These are phyloP conservation scores for Ophiothrix spiculata DNA, from an alignment of 35 echinoderm and acorn worm species.

Conservation along the genomic window DNA sequence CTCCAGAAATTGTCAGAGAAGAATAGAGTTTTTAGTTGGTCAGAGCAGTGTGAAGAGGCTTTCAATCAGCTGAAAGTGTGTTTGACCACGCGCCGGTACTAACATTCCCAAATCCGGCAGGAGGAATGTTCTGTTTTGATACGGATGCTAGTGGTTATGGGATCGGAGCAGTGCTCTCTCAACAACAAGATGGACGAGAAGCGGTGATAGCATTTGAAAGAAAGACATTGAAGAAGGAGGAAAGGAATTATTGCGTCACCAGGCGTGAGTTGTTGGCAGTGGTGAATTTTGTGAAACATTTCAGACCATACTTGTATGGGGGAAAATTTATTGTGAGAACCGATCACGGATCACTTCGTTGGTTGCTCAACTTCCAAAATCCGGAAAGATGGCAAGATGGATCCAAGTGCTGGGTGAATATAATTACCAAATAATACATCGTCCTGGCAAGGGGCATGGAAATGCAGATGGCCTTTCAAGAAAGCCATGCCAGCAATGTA, in stretches of 20 bases:
- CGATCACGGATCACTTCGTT: constrained; percentile 25
- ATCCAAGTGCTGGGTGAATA: constrained; percentile 31
- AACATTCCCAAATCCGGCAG: constrained; percentile 11
- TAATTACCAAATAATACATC: constrained; percentile 8
- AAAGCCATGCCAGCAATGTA: constrained; percentile 30
- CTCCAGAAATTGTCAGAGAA: constrained; percentile 5
- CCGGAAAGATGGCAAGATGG: constrained; percentile 40
- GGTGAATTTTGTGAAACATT: constrained; percentile 34
- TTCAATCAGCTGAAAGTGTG: constrained; percentile 30
- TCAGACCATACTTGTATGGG: constrained; percentile 29
- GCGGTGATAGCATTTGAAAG: constrained; percentile 19
- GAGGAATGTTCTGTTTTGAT: constrained; percentile 22
- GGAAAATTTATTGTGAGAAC: constrained; percentile 12
- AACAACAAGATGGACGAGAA: constrained; percentile 31
- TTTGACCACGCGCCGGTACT: constrained; percentile 42
- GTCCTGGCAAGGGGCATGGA: constrained; percentile 16
- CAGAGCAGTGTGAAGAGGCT: constrained; percentile 48
- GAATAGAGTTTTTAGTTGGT: constrained; percentile 38
- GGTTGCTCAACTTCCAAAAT: constrained; percentile 44
- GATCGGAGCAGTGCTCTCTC: constrained; percentile 52
- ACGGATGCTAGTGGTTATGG: constrained; percentile 44
- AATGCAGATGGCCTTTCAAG: constrained; percentile 60
- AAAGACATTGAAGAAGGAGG: neutral
- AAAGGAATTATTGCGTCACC: constrained; percentile 41
- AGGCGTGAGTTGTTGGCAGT: constrained; percentile 33